A percentile compares a stretch with the other conserved stretches of the same genome.
Evolutionary conservation across 2,113 vertebrate species (phyloP).

Genomic region (Ctenomys sociabilis): DNA sequence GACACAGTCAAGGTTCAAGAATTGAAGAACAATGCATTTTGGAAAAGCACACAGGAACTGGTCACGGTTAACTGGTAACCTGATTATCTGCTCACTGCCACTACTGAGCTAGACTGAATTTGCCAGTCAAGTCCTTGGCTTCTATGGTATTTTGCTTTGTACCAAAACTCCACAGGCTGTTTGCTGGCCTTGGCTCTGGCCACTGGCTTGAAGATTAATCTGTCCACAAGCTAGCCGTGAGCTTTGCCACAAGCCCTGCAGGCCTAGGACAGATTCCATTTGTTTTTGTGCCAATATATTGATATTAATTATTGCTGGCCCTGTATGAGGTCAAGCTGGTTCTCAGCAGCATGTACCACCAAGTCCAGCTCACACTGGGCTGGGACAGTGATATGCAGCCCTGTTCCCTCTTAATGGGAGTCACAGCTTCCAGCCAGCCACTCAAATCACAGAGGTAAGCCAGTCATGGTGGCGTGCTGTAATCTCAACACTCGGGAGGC

Average conservation of each 20-base stretch:
- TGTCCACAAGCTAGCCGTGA: not conserved
- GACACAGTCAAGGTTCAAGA: not conserved
- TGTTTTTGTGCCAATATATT: not conserved
- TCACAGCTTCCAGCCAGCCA: not conserved
- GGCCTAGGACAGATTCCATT: not conserved
- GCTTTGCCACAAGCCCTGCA: not conserved
- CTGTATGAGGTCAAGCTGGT: not conserved
- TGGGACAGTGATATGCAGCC: not conserved
- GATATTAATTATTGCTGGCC: not conserved
- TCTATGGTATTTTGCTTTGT: not conserved
- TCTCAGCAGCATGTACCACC: not conserved
- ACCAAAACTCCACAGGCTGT: not conserved
- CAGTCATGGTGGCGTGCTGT: no score
- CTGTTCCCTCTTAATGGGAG: no score
- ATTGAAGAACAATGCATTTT: not conserved
- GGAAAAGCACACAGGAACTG: not conserved
- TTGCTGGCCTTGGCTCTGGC: not conserved
- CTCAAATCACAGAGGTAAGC: no score
- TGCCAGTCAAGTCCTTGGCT: not conserved
- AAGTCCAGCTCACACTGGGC: not conserved
- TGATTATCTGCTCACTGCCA: not conserved
- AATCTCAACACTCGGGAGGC: no score
- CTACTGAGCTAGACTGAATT: not conserved
- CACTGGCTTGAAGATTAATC: not conserved
- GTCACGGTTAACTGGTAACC: not conserved